Percentiles rank a stretch among this genome's conserved stretches.
phyloP scores from a whole-genome alignment of 1,140 invertebrate genomes.

The Hydropsyche tenuis region DNA sequence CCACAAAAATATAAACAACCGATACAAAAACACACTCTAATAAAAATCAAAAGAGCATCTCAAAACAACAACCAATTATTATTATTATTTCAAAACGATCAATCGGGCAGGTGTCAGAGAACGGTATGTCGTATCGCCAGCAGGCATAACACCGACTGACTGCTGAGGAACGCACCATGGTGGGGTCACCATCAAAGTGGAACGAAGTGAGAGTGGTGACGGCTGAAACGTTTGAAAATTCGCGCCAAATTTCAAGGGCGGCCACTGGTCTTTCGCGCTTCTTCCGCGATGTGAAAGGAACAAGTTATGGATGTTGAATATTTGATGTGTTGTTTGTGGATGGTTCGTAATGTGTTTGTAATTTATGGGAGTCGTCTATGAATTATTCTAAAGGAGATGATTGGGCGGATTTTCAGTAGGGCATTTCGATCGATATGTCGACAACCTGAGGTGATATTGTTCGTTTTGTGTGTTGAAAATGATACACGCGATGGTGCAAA shows the following conservation, averaged over 20 bases:
- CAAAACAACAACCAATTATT: too few species aligned
- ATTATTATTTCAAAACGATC: too few species aligned
- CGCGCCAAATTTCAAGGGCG: background rate
- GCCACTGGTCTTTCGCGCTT: background rate
- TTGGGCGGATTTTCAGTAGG: slow-evolving; percentile 1
- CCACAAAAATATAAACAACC: too few species aligned
- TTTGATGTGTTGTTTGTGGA: too few species aligned
- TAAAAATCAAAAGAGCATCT: too few species aligned
- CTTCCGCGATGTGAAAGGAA: too few species aligned
- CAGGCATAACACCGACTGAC: slow-evolving; percentile 8
- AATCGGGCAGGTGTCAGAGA: background rate
- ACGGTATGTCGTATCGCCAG: background rate
- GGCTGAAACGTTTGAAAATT: background rate
- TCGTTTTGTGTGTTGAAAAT: too few species aligned
- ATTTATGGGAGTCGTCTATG: too few species aligned
- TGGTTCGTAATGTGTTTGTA: too few species aligned
- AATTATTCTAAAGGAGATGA: background rate
- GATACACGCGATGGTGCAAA: too few species aligned
- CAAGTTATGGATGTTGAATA: too few species aligned
- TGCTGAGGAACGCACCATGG: background rate
- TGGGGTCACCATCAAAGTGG: background rate
- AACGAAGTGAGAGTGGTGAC: slow-evolving; percentile 30
- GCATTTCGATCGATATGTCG: slow-evolving; percentile 2
- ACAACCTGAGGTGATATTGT: background rate
- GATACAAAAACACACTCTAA: too few species aligned